Conservation (phyloP, 37 sponge, comb jelly and placozoan genomes). For the Ianthella basta region DNA sequence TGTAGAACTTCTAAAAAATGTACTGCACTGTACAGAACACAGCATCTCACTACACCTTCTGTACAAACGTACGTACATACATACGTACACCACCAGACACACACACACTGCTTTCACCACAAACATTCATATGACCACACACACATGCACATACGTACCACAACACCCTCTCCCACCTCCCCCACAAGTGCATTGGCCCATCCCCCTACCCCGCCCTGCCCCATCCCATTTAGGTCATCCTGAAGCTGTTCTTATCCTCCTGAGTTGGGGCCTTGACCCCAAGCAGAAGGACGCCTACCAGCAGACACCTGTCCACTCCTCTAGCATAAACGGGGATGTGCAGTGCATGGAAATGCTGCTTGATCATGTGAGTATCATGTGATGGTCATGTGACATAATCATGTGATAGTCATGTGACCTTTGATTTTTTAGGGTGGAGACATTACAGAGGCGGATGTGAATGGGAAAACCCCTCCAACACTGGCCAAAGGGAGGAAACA, state of each 20-base stretch:
- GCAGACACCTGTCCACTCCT: constrained; percentile 81
- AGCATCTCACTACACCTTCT: too few relatives aligned
- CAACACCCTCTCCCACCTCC: too few relatives aligned
- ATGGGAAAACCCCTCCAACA: constrained; percentile 67
- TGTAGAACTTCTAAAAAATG: background rate
- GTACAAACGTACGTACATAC: too few relatives aligned
- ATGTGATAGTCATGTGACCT: background rate
- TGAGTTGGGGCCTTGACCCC: constrained; percentile 76
- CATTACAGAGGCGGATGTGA: constrained; percentile 36
- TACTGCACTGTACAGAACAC: background rate
- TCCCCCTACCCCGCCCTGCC: too few relatives aligned
- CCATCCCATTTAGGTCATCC: constrained; percentile 48
- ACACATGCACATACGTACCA: too few relatives aligned
- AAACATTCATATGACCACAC: too few relatives aligned
- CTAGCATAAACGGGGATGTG: constrained; percentile 76
- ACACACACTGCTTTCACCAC: too few relatives aligned
- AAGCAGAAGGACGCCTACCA: constrained; percentile 72
- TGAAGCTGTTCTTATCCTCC: constrained; percentile 66
- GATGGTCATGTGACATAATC: too few relatives aligned
- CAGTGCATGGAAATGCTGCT: constrained; percentile 79
- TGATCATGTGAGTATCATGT: constrained; percentile 60
- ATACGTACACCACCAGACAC: too few relatives aligned
- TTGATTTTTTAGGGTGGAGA: background rate
- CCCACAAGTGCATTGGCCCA: too few relatives aligned
- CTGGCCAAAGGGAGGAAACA: constrained; percentile 70